A percentile compares a stretch with the other conserved stretches of the same genome.
phyloP scores from a whole-genome alignment of 2,797 vertebrate genomes.

The Sebastolobus altivelis region DNA sequence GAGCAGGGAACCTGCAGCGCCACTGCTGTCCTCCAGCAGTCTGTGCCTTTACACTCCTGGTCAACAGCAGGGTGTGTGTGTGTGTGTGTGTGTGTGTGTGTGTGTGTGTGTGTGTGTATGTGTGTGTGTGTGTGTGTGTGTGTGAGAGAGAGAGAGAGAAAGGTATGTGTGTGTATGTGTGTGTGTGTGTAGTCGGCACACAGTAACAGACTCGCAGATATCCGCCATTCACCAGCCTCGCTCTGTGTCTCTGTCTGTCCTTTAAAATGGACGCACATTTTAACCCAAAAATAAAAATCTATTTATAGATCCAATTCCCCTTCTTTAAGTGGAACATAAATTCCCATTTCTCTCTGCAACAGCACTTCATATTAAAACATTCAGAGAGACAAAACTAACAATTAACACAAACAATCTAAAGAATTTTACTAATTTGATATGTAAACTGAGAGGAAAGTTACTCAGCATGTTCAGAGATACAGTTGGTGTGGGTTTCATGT shows the following conservation, averaged over 20 bases:
- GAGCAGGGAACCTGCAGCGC: constrained; percentile 77
- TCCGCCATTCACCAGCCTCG: constrained; percentile 74
- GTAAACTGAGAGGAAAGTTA: background rate
- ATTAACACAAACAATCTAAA: constrained; percentile 24
- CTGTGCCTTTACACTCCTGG: constrained; percentile 72
- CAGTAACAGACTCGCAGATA: constrained; percentile 71
- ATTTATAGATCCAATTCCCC: constrained; percentile 71
- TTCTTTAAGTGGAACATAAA: constrained; percentile 70
- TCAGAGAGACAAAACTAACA: constrained; percentile 16
- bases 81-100: constrained; percentile 27
- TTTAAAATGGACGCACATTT: constrained; percentile 81
- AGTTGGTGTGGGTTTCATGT: background rate
- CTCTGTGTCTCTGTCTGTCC: constrained; percentile 66
- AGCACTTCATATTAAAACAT: constrained; percentile 16
- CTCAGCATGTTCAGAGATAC: background rate
- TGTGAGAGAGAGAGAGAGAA: constrained; percentile 27
- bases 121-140: constrained; percentile 21
- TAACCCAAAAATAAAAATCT: constrained; percentile 80
- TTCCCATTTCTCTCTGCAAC: constrained; percentile 37
- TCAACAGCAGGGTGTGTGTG: constrained; percentile 67
- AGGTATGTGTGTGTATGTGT: constrained; percentile 11
- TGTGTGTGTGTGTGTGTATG: constrained; percentile 40
- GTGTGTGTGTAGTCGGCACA: constrained; percentile 45
- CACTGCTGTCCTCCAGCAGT: constrained; percentile 78
- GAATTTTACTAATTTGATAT: background rate